A percentile compares a stretch with the other conserved stretches of the same genome.
phyloP scores from a whole-genome alignment of 1,140 invertebrate genomes.

The Hermetia illucens region DNA sequence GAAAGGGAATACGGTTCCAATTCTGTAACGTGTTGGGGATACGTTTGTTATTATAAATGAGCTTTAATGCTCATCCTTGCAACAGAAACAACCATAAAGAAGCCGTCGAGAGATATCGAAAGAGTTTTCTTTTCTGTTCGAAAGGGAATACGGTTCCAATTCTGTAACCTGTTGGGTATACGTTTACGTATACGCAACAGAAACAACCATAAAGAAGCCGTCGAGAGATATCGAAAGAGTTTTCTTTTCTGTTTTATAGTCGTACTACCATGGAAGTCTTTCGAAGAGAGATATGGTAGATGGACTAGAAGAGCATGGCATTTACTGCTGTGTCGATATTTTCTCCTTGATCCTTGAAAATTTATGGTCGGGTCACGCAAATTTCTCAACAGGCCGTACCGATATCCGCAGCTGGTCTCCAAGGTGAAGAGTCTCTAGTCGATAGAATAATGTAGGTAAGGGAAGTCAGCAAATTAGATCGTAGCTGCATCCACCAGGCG shows the following conservation, averaged over 20 bases:
- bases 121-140: conserved; percentile 21
- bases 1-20: conserved; percentile 57
- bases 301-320: conserved; percentile 9
- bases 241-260: conserved; percentile 41
- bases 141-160: conserved; percentile 59
- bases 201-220: conserved; percentile 14
- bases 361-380: too few species aligned
- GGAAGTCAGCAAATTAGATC: conserved; percentile 68
- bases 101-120: conserved; percentile 40
- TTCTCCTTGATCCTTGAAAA: too few species aligned
- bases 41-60: conserved; percentile 13
- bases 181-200: conserved; percentile 27
- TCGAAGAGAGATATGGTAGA: conserved; percentile 50
- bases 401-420: conserved; percentile 72
- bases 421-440: conserved; percentile 80
- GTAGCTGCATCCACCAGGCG: not conserved
- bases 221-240: conserved; percentile 45
- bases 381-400: too few species aligned
- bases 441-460: conserved; percentile 82
- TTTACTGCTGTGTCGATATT: conserved; percentile 2
- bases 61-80: conserved; percentile 15
- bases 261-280: conserved; percentile 46
- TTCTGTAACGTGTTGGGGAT: conserved; percentile 46
- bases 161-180: conserved; percentile 48
- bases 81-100: conserved; percentile 35